Percentiles rank a stretch among this genome's conserved stretches.
Conservation (phyloP, 2,888 invertebrate species). For the Leptopilina syphax region DNA sequence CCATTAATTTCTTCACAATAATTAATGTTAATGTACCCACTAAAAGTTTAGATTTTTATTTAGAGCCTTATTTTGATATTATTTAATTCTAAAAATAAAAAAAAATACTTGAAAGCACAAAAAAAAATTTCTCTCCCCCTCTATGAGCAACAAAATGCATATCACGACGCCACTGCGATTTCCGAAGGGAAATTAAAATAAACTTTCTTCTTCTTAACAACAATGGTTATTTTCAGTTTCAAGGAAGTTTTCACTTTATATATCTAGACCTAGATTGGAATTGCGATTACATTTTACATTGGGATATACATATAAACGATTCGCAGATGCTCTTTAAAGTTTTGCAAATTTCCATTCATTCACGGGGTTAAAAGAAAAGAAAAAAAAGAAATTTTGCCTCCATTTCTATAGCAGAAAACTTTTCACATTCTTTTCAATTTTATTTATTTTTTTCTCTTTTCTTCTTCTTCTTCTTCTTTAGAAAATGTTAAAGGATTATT, state of each 20-base stretch:
- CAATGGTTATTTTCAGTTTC: slow-evolving; percentile 25
- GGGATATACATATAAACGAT: background rate
- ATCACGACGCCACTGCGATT: background rate
- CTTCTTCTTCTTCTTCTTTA: background rate
- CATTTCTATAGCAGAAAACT: background rate
- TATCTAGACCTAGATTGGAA: background rate
- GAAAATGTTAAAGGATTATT: background rate
- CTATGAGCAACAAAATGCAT: background rate
- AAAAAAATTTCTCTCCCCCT: too few species aligned
- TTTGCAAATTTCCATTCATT: background rate
- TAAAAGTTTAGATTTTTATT: too few species aligned
- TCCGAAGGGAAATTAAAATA: slow-evolving; percentile 20
- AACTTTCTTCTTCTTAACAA: slow-evolving; percentile 18
- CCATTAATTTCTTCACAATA: too few species aligned
- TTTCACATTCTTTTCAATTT: background rate
- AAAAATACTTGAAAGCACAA: too few species aligned
- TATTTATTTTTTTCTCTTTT: background rate
- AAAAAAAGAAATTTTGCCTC: background rate
- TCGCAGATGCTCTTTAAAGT: slow-evolving; percentile 18
- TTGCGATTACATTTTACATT: slow-evolving; percentile 21
- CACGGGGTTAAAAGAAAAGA: background rate
- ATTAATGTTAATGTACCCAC: too few species aligned
- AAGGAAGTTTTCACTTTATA: slow-evolving; percentile 5
- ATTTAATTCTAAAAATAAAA: too few species aligned
- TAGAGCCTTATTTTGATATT: too few species aligned